phyloP scores from a whole-genome alignment of 2,113 vertebrate species.

The Rhabdomys dilectus region DNA sequence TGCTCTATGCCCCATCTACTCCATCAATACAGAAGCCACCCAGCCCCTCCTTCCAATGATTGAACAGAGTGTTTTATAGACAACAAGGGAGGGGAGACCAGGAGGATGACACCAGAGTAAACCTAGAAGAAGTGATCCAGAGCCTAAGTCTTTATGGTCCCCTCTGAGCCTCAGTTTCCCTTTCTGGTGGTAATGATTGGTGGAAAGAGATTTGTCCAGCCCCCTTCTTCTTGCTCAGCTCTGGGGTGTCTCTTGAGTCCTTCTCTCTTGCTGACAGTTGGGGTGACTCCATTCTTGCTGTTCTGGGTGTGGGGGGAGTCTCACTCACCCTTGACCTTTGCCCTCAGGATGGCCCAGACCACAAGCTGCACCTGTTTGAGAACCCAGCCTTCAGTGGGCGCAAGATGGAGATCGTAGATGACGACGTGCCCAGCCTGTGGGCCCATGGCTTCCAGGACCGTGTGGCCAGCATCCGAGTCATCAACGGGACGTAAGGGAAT shows the following conservation, averaged over 20 bases:
- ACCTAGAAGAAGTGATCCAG: not conserved
- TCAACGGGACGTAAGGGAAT: slow-evolving; percentile 94
- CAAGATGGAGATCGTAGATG: slow-evolving; percentile 96
- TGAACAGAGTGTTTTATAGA: not conserved
- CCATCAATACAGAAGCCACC: not conserved
- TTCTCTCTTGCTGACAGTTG: accelerated
- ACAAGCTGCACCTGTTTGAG: slow-evolving; percentile 96
- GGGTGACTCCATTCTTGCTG: not conserved
- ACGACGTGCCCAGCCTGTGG: slow-evolving; percentile 96
- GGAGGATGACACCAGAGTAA: no score
- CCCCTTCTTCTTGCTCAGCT: not conserved
- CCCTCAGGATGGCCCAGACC: slow-evolving; percentile 91
- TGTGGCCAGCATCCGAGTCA: slow-evolving; percentile 92
- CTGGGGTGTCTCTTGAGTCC: not conserved
- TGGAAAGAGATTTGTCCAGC: accelerated
- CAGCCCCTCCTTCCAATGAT: not conserved
- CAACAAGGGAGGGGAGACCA: accelerated
- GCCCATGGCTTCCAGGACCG: slow-evolving; percentile 95
- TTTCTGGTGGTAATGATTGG: not conserved
- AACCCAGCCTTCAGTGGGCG: slow-evolving; percentile 90
- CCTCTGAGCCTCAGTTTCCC: not conserved
- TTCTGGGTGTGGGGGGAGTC: accelerated
- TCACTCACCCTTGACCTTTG: not conserved
- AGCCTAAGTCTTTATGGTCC: not conserved
- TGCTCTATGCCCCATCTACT: not conserved